Conservation (phyloP, 2,888 invertebrate genomes). For the Panopea generosa region DNA sequence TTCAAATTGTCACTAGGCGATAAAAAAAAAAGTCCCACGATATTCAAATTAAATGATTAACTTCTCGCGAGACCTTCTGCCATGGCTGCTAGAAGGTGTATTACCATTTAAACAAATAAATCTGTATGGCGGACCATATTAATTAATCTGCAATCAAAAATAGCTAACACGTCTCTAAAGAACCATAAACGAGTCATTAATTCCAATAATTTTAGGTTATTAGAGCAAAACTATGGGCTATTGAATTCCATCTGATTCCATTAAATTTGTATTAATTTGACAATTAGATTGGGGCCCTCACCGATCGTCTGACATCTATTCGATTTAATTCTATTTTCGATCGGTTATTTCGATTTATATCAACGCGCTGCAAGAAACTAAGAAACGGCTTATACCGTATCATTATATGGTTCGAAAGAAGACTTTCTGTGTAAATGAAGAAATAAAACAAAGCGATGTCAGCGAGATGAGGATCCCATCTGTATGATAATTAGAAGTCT, state of each 20-base stretch:
- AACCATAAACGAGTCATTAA: constrained; percentile 58
- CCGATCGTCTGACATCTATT: constrained; percentile 44
- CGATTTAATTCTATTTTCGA: constrained; percentile 53
- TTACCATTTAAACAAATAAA: constrained; percentile 38
- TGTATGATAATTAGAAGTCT: constrained; percentile 12
- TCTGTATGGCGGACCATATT: constrained; percentile 41
- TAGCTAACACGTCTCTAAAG: constrained; percentile 50
- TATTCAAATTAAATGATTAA: too few species aligned
- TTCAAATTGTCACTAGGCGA: too few species aligned
- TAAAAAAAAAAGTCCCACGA: too few species aligned
- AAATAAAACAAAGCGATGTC: constrained; percentile 6
- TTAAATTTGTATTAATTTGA: constrained; percentile 67
- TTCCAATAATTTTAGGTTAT: constrained; percentile 59
- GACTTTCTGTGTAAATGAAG: not conserved
- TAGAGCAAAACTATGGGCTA: constrained; percentile 61
- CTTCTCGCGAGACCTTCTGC: too few species aligned
- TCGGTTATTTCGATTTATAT: constrained; percentile 38
- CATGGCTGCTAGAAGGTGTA: too few species aligned
- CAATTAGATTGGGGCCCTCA: constrained; percentile 54
- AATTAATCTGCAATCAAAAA: constrained; percentile 58
- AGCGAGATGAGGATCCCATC: not conserved
- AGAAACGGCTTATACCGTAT: constrained; percentile 16
- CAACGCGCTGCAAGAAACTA: constrained; percentile 23
- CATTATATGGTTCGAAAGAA: constrained; percentile 5
- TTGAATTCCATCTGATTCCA: constrained; percentile 55